phyloP scores from a whole-genome alignment of 2,888 invertebrate species.

The Loripinus fragilis region DNA sequence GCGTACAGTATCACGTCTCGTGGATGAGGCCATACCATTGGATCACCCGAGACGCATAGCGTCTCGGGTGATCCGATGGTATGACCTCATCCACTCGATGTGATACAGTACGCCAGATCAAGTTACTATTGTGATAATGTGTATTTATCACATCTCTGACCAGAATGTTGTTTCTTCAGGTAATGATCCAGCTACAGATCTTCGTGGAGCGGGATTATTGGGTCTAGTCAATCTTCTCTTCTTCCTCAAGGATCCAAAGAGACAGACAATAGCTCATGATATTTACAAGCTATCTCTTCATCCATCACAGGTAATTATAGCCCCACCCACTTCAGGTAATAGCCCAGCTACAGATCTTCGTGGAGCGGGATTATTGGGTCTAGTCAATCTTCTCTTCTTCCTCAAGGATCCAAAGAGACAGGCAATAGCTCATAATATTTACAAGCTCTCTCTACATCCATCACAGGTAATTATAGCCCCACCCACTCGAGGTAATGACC shows the following conservation, averaged over 20 bases:
- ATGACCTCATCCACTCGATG: too few species aligned
- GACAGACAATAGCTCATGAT: constrained; percentile 81
- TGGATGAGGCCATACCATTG: too few species aligned
- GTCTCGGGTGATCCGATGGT: too few species aligned
- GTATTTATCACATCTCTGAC: too few species aligned
- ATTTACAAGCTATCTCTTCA: constrained; percentile 84
- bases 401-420: constrained; percentile 78
- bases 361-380: constrained; percentile 85
- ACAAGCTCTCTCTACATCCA: constrained; percentile 84
- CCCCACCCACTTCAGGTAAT: constrained; percentile 80
- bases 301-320: constrained; percentile 81
- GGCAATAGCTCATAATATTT: constrained; percentile 83
- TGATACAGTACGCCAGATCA: too few species aligned
- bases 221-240: constrained; percentile 85
- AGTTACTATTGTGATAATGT: too few species aligned
- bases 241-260: constrained; percentile 81
- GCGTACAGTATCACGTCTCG: too few species aligned
- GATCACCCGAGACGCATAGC: too few species aligned
- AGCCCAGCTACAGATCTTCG: constrained; percentile 86
- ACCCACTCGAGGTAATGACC: constrained; percentile 84
- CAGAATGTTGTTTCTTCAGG: too few species aligned
- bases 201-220: constrained; percentile 85
- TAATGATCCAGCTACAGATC: constrained; percentile 85
- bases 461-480: constrained; percentile 81
- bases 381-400: constrained; percentile 84